Conservation (phyloP, 2,888 invertebrate genomes). For the Thelaira solivaga region DNA sequence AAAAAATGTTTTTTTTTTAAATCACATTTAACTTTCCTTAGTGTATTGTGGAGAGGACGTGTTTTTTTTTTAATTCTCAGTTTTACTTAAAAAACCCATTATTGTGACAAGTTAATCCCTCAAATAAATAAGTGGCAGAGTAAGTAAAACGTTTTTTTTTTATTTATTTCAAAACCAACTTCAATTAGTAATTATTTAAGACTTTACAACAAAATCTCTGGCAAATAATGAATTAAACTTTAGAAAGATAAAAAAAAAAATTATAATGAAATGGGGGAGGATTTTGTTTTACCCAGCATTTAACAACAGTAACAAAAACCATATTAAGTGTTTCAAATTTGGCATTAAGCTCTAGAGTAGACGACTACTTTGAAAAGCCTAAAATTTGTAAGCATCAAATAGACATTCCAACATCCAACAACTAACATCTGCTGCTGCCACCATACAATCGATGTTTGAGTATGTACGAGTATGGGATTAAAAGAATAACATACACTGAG, state of each 20-base stretch:
- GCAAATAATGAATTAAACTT: slow-evolving; percentile 44
- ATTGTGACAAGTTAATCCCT: slow-evolving; percentile 69
- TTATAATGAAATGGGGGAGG: slow-evolving; percentile 26
- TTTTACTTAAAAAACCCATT: slow-evolving; percentile 65
- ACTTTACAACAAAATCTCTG: slow-evolving; percentile 55
- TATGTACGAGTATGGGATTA: background rate
- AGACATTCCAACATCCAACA: slow-evolving; percentile 39
- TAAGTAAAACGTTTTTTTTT: slow-evolving; percentile 14
- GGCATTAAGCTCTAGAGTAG: slow-evolving; percentile 42
- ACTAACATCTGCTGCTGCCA: slow-evolving; percentile 33
- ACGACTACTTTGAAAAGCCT: background rate
- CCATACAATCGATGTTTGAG: background rate
- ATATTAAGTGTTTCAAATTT: slow-evolving; percentile 55
- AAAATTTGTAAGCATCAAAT: slow-evolving; percentile 33
- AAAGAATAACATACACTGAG: background rate
- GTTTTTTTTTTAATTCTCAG: background rate
- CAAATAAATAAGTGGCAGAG: slow-evolving; percentile 54
- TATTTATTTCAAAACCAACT: slow-evolving; percentile 65
- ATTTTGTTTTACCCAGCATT: background rate
- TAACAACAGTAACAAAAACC: slow-evolving; percentile 34
- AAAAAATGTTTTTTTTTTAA: too few species aligned
- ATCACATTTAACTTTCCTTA: too few species aligned
- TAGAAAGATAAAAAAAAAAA: background rate
- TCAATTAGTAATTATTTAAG: slow-evolving; percentile 71
- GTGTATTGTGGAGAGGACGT: background rate